These are phyloP conservation scores for Burhinus oedicnemus DNA, from an alignment of 2,113 vertebrate genomes.

Conservation along the genomic window DNA sequence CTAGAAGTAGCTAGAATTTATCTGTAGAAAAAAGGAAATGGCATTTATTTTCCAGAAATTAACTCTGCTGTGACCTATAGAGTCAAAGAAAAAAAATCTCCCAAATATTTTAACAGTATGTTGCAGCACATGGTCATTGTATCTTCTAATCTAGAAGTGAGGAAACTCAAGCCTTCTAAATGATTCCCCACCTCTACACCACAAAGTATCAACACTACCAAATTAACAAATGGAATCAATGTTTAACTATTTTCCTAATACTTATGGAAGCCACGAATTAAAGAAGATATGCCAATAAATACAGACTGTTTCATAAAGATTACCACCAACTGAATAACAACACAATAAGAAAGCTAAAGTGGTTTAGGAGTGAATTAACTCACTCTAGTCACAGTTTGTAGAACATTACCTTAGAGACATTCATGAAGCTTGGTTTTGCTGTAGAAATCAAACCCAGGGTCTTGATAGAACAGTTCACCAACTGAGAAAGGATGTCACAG, in stretches of 20 bases:
- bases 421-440: conserved; percentile 90
- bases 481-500: conserved; percentile 89
- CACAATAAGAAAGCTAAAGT: not conserved
- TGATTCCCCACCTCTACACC: not conserved
- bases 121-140: not conserved
- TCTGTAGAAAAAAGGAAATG: not conserved
- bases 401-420: conserved; percentile 83
- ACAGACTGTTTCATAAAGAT: not conserved
- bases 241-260: not conserved
- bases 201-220: not conserved
- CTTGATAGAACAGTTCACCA: conserved; percentile 91
- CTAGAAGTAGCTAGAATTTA: not conserved
- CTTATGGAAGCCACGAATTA: not conserved
- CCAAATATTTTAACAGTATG: not conserved
- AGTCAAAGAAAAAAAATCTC: not conserved
- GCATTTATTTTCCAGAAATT: not conserved
- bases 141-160: not conserved
- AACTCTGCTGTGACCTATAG: not conserved
- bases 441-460: conserved; percentile 90
- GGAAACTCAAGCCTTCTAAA: not conserved
- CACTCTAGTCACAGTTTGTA: not conserved
- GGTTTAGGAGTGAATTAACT: not conserved
- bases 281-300: not conserved
- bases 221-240: not conserved
- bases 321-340: not conserved